Conservation (phyloP, 2,113 vertebrate species). For the Solenodon paradoxus region DNA sequence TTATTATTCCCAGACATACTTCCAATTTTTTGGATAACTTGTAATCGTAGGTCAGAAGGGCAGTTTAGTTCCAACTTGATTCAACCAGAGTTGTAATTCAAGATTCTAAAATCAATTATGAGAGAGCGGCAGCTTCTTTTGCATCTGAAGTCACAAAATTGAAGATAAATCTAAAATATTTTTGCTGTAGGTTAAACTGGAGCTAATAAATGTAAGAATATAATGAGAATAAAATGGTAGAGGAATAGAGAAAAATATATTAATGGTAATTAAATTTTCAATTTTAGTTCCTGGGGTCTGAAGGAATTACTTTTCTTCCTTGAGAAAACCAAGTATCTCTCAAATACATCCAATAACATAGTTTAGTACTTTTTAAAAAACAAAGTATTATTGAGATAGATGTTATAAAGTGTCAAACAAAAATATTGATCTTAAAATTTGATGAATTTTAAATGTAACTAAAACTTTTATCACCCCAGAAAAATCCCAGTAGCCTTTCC, state of each 20-base stretch:
- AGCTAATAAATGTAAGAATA: background rate
- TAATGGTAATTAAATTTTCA: background rate
- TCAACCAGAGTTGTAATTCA: background rate
- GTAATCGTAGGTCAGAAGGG: too few relatives aligned
- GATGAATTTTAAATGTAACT: background rate
- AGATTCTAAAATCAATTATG: background rate
- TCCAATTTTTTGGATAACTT: background rate
- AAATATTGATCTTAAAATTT: background rate
- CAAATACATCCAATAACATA: background rate
- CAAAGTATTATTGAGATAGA: background rate
- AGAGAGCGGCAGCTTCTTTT: too few relatives aligned
- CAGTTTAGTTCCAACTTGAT: background rate
- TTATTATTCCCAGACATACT: background rate
- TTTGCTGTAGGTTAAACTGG: background rate
- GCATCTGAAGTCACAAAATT: too few relatives aligned
- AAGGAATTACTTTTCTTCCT: background rate
- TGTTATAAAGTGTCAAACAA: background rate
- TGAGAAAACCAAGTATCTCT: background rate
- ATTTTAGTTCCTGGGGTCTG: background rate
- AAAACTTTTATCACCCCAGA: background rate
- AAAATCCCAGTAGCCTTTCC: background rate
- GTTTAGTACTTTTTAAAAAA: too few relatives aligned
- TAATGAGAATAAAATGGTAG: background rate
- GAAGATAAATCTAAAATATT: background rate
- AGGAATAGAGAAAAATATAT: background rate